Conservation (phyloP, 1,140 invertebrate genomes). For the Zaprionus vittiger region DNA sequence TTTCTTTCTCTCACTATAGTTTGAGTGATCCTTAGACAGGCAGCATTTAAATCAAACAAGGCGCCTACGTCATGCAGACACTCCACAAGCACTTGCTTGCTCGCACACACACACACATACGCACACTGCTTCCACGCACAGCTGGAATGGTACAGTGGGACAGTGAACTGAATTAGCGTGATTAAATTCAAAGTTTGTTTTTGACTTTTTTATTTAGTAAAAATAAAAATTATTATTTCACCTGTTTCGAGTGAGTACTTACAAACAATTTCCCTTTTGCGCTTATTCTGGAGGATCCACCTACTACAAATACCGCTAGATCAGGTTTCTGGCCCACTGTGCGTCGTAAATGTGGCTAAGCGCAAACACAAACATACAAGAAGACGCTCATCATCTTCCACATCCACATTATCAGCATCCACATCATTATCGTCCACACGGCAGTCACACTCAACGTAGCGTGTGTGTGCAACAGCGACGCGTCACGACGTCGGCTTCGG, state of each 20-base stretch:
- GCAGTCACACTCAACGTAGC: conserved; percentile 34
- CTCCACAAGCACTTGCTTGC: conserved; percentile 15
- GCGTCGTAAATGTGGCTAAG: conserved; percentile 45
- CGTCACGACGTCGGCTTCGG: background rate
- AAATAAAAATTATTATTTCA: too few relatives aligned
- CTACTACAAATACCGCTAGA: too few relatives aligned
- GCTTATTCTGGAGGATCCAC: too few relatives aligned
- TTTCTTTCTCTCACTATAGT: background rate
- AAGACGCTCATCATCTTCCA: conserved; percentile 20
- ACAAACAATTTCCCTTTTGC: too few relatives aligned
- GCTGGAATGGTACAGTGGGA: background rate
- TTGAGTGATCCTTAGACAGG: conserved; percentile 24
- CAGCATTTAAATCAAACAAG: conserved; percentile 8
- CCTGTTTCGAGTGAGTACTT: too few relatives aligned
- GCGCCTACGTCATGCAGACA: conserved; percentile 29
- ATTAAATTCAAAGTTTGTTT: too few relatives aligned
- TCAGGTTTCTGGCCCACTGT: too few relatives aligned
- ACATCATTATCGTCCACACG: conserved; percentile 20
- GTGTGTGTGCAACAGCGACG: conserved; percentile 32
- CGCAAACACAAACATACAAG: conserved; percentile 55
- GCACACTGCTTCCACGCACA: background rate
- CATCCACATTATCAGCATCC: conserved; percentile 8
- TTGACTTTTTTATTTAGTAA: too few relatives aligned
- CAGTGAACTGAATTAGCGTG: too few relatives aligned
- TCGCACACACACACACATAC: conserved; percentile 16